A percentile compares a stretch with the other conserved stretches of the same genome.
Conservation (phyloP, 2,888 invertebrate genomes). For the Choreutis nemorana region DNA sequence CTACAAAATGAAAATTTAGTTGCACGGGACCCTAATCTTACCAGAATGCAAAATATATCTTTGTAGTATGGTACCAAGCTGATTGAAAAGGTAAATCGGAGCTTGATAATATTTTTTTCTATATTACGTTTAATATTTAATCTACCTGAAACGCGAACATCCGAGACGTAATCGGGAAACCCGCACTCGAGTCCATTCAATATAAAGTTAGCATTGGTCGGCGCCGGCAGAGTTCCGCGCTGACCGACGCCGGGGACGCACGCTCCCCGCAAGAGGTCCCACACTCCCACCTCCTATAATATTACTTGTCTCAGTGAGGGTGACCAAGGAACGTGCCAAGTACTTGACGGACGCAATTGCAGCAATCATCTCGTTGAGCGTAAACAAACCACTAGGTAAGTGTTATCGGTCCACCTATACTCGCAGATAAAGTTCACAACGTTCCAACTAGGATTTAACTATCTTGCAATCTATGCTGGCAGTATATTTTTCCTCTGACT, state of each 20-base stretch:
- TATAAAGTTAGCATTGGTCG: slow-evolving; percentile 27
- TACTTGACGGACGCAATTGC: slow-evolving; percentile 44
- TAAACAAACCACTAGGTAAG: slow-evolving; percentile 63
- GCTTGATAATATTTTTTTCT: no score
- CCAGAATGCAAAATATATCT: no score
- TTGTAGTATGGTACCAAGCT: no score
- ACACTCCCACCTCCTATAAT: neutral
- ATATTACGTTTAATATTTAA: no score
- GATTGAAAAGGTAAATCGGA: neutral
- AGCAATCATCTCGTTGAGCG: slow-evolving; percentile 62
- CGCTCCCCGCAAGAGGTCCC: slow-evolving; percentile 17
- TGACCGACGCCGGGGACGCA: slow-evolving; percentile 31
- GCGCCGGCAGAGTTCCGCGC: slow-evolving; percentile 38
- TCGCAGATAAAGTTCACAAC: no score
- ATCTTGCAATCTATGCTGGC: no score
- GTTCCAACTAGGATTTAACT: no score
- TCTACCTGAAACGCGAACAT: neutral
- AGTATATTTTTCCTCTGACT: no score
- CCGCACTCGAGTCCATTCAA: slow-evolving; percentile 1
- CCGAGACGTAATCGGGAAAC: slow-evolving; percentile 1
- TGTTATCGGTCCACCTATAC: no score
- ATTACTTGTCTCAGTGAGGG: slow-evolving; percentile 13
- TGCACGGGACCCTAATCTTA: no score
- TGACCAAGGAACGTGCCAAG: slow-evolving; percentile 51
- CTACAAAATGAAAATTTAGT: no score